These are phyloP conservation scores for Congeria kusceri DNA, from an alignment of 2,888 invertebrate genomes.

Conservation along the genomic window DNA sequence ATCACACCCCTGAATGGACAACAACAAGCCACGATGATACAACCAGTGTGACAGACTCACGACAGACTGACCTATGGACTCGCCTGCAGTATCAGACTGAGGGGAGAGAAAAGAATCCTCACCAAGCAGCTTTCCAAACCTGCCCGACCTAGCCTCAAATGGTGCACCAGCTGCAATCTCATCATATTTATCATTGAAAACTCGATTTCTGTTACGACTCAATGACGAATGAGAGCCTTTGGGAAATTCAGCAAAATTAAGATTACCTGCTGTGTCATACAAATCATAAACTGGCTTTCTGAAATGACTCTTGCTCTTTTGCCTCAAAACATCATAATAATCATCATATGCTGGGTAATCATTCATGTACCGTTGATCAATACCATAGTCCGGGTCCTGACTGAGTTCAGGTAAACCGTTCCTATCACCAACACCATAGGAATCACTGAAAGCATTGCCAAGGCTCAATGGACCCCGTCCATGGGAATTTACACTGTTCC, in stretches of 20 bases:
- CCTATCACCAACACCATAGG: conserved; percentile 14
- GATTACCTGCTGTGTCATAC: conserved; percentile 37
- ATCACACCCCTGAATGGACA: no score
- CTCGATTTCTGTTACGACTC: conserved; percentile 76
- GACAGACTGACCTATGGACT: no score
- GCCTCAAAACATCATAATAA: conserved; percentile 61
- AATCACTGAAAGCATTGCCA: conserved; percentile 2
- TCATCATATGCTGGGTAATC: conserved; percentile 53
- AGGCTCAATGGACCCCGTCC: not conserved
- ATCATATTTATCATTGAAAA: conserved; percentile 73
- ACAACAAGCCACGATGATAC: no score
- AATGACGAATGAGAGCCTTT: conserved; percentile 23
- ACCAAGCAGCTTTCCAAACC: not conserved
- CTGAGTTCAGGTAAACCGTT: not conserved
- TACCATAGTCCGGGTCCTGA: not conserved
- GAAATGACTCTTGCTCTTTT: conserved; percentile 50
- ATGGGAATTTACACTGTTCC: no score
- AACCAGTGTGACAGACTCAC: no score
- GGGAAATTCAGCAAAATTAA: conserved; percentile 28
- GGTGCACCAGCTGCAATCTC: conserved; percentile 45
- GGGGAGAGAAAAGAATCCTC: no score
- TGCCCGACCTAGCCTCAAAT: not conserved
- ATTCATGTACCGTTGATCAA: conserved; percentile 28
- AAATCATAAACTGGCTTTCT: conserved; percentile 56
- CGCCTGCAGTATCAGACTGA: no score